Conservation (phyloP, 2,888 invertebrate genomes). For the Anarsia innoxiella region DNA sequence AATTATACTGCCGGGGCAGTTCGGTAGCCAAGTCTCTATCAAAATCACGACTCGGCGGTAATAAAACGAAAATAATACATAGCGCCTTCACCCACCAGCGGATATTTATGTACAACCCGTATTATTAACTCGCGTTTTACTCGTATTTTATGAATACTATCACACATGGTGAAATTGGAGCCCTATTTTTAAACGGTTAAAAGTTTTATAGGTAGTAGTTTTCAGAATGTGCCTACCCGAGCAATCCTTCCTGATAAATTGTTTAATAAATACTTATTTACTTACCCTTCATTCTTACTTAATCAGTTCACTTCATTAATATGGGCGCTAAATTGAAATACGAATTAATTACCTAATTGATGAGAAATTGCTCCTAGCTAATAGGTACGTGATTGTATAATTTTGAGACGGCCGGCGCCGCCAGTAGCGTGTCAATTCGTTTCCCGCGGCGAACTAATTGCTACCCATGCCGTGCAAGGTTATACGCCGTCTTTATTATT, state of each 20-base stretch:
- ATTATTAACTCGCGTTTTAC: constrained; percentile 52
- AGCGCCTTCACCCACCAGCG: constrained; percentile 36
- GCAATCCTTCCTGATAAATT: too few relatives aligned
- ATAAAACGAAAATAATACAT: constrained; percentile 64
- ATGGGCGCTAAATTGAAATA: too few relatives aligned
- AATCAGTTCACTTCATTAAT: too few relatives aligned
- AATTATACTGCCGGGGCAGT: constrained; percentile 56
- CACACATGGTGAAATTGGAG: constrained; percentile 14
- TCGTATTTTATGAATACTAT: constrained; percentile 31
- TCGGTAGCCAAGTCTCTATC: constrained; percentile 63
- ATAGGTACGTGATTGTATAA: too few relatives aligned
- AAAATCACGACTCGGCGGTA: constrained; percentile 53
- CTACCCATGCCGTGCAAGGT: constrained; percentile 36
- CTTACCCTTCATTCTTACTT: too few relatives aligned
- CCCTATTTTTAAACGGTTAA: too few relatives aligned
- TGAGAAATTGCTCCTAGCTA: too few relatives aligned
- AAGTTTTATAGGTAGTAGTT: too few relatives aligned
- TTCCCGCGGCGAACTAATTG: constrained; percentile 45
- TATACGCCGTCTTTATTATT: constrained; percentile 59
- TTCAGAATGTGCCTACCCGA: too few relatives aligned
- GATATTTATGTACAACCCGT: constrained; percentile 52
- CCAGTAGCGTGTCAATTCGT: constrained; percentile 19
- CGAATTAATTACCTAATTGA: too few relatives aligned
- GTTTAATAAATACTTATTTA: too few relatives aligned
- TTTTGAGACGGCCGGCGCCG: constrained; percentile 9